These are phyloP conservation scores for Actenoides hombroni DNA, from an alignment of 2,113 vertebrate species.

Conservation along the genomic window DNA sequence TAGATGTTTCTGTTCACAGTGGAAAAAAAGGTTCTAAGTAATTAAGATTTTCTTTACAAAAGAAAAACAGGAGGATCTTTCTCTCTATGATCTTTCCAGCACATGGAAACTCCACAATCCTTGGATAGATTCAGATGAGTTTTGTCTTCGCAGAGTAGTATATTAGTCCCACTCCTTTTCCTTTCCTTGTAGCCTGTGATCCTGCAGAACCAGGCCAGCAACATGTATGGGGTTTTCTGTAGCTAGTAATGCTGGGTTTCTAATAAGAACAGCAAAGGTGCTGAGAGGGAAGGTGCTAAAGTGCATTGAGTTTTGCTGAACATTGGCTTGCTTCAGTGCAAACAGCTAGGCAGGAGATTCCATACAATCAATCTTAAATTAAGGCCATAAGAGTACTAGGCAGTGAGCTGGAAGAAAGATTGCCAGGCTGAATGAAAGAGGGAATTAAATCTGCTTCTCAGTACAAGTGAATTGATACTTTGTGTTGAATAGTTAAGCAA, in stretches of 20 bases:
- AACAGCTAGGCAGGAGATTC: neutral
- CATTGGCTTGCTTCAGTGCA: neutral
- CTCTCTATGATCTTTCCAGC: neutral
- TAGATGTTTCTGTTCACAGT: neutral
- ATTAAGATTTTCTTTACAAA: neutral
- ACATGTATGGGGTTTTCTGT: neutral
- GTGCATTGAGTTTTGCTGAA: neutral
- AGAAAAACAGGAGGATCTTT: neutral
- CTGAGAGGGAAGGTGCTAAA: neutral
- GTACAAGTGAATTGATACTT: conserved; percentile 41
- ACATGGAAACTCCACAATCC: neutral
- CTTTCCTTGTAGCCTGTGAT: neutral
- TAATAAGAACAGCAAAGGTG: neutral
- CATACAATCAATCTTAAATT: conserved; percentile 17
- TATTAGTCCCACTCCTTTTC: neutral
- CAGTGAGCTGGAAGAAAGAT: neutral
- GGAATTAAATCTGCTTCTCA: conserved; percentile 20
- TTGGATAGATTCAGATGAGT: neutral
- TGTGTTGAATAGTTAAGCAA: conserved; percentile 39
- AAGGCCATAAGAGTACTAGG: neutral
- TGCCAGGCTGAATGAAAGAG: conserved; percentile 30
- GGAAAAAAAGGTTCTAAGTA: neutral
- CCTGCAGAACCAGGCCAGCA: neutral
- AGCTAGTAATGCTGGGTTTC: neutral
- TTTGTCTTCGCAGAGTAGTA: neutral